Conservation (phyloP, 2,797 vertebrate species). For the Clarias laeviceps region DNA sequence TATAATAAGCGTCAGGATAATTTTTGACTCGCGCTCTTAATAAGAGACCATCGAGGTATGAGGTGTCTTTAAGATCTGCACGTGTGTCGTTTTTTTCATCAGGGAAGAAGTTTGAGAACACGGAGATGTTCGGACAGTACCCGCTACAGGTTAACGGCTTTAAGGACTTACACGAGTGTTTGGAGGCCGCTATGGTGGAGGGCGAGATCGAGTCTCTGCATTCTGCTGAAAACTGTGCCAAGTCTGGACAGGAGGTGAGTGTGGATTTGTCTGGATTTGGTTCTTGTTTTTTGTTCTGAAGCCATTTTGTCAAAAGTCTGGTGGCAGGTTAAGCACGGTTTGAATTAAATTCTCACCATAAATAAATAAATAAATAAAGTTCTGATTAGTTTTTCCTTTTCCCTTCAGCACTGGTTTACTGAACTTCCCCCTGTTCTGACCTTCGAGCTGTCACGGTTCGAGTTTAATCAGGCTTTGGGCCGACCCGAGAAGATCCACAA, state of each 20-base stretch:
- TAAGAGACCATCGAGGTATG: background rate
- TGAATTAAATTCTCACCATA: background rate
- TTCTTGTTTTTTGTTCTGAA: background rate
- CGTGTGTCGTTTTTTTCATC: constrained; percentile 29
- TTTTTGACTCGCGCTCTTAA: too few species aligned
- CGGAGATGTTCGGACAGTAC: constrained; percentile 98
- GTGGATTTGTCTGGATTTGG: background rate
- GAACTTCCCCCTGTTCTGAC: constrained; percentile 97
- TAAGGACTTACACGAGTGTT: constrained; percentile 98
- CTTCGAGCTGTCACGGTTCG: constrained; percentile 98
- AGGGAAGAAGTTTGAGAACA: constrained; percentile 99
- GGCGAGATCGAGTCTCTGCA: constrained; percentile 98
- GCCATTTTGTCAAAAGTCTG: background rate
- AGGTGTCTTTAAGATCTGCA: background rate
- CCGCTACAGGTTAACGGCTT: constrained; percentile 98
- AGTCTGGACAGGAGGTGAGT: constrained; percentile 96
- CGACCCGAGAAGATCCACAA: constrained; percentile 99
- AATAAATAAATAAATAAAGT: too few species aligned
- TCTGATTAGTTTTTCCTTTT: background rate
- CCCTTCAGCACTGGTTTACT: constrained; percentile 95
- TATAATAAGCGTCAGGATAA: too few species aligned
- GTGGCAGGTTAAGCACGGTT: background rate
- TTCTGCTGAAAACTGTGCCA: constrained; percentile 93
- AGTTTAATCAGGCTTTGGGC: constrained; percentile 97
- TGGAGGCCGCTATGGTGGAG: constrained; percentile 98